Percentiles rank a stretch among this genome's conserved stretches.
These are phyloP conservation scores for Ruditapes philippinarum DNA, from an alignment of 1,140 invertebrate genomes.

Conservation along the genomic window DNA sequence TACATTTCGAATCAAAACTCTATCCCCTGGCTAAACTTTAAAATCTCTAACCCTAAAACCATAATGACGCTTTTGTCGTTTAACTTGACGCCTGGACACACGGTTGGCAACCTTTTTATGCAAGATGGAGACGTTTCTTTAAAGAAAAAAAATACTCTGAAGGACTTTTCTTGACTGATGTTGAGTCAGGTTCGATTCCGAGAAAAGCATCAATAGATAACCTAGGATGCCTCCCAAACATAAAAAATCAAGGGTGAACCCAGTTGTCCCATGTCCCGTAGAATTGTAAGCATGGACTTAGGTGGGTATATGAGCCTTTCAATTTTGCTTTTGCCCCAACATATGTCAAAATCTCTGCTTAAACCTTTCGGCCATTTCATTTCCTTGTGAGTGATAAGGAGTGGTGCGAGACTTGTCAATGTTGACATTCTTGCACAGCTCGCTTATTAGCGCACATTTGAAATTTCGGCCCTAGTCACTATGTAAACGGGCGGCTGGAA, in stretches of 20 bases:
- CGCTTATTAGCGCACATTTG: neutral
- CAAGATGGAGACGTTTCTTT: neutral
- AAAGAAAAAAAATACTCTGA: neutral
- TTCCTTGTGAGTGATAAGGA: neutral
- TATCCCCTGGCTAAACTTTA: slow-evolving; percentile 18
- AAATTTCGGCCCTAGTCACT: neutral
- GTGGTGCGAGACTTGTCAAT: neutral
- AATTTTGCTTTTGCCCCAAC: neutral
- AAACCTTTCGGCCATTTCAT: neutral
- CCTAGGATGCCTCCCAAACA: neutral
- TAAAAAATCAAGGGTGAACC: neutral
- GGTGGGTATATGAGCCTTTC: neutral
- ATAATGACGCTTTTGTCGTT: slow-evolving; percentile 37
- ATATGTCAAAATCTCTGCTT: neutral
- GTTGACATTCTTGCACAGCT: neutral
- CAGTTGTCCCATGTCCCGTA: neutral
- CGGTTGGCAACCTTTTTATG: slow-evolving; percentile 27
- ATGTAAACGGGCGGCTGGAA: neutral
- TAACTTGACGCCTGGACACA: neutral
- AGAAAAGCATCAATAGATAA: neutral
- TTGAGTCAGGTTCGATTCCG: neutral
- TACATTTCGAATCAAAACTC: slow-evolving; percentile 59
- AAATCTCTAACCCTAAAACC: slow-evolving; percentile 29
- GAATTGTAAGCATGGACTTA: neutral
- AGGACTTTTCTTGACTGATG: neutral